phyloP scores from a whole-genome alignment of 2,888 invertebrate species.

The Acanthopleura granulata region DNA sequence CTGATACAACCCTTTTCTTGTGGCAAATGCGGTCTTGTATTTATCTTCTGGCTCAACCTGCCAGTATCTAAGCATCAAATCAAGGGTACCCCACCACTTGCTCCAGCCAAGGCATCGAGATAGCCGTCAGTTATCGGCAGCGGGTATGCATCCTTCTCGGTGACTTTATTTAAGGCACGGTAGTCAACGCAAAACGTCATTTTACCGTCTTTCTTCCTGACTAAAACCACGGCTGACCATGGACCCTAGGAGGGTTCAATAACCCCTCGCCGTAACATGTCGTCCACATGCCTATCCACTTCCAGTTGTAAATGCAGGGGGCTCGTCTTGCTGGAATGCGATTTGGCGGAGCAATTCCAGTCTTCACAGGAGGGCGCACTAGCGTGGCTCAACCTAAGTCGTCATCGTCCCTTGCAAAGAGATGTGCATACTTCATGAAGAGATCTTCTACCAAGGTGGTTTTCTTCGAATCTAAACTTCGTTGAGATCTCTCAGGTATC shows the following conservation, averaged over 20 bases:
- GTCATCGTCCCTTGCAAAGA: not conserved
- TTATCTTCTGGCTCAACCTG: conserved; percentile 21
- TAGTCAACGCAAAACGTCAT: not conserved
- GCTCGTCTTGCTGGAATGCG: not conserved
- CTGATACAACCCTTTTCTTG: conserved; percentile 18
- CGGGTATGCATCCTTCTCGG: conserved; percentile 21
- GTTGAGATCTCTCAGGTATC: not conserved
- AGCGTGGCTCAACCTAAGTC: not conserved
- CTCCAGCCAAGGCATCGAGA: conserved; percentile 20
- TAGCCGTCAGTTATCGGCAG: conserved; percentile 24
- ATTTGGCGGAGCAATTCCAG: not conserved
- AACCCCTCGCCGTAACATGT: too few species aligned
- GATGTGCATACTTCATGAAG: too few species aligned
- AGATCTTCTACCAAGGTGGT: too few species aligned
- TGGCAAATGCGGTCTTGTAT: conserved; percentile 22
- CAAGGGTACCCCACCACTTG: conserved; percentile 18
- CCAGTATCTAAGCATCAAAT: conserved; percentile 21
- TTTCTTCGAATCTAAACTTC: too few species aligned
- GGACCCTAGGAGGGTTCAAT: not conserved
- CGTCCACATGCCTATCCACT: not conserved
- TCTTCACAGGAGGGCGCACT: not conserved
- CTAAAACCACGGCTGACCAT: not conserved
- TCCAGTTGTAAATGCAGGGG: not conserved
- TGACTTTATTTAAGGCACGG: conserved; percentile 15
- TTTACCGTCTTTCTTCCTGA: not conserved